phyloP scores from a whole-genome alignment of 2,888 invertebrate genomes.

The Cephus rjabovi region DNA sequence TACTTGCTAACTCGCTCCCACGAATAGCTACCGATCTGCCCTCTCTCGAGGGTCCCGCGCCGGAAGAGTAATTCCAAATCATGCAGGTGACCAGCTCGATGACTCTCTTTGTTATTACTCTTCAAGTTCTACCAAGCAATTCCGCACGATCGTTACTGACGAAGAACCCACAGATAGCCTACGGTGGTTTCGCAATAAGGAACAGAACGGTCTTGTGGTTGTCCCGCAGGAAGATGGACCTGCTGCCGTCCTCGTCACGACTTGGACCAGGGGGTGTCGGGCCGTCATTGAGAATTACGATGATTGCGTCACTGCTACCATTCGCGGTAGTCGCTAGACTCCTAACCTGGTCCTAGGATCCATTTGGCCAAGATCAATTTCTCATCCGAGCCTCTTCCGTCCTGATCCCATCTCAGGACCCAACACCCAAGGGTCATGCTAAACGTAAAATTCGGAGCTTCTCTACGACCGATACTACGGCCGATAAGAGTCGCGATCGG shows the following conservation, averaged over 20 bases:
- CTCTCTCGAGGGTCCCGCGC: neutral
- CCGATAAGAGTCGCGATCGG: neutral
- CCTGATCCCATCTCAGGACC: neutral
- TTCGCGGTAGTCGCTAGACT: constrained; percentile 54
- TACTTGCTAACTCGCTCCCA: neutral
- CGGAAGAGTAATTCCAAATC: neutral
- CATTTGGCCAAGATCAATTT: neutral
- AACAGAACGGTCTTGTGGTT: constrained; percentile 60
- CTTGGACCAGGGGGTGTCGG: constrained; percentile 17
- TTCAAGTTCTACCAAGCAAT: neutral
- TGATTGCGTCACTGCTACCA: constrained; percentile 63
- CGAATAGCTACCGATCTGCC: neutral
- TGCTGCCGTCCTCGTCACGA: constrained; percentile 33
- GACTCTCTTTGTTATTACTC: neutral
- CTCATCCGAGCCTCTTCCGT: neutral
- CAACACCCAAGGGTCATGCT: neutral
- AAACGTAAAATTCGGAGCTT: neutral
- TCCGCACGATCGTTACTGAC: neutral
- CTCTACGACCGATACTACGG: neutral
- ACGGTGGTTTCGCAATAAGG: constrained; percentile 48
- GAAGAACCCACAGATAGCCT: neutral
- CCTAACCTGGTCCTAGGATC: neutral
- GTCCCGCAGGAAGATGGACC: constrained; percentile 8
- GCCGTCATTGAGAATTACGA: constrained; percentile 61
- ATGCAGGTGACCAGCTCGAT: neutral